Evolutionary conservation across 2,888 invertebrate genomes (phyloP).

Genomic region (Amphipyra berbera): DNA sequence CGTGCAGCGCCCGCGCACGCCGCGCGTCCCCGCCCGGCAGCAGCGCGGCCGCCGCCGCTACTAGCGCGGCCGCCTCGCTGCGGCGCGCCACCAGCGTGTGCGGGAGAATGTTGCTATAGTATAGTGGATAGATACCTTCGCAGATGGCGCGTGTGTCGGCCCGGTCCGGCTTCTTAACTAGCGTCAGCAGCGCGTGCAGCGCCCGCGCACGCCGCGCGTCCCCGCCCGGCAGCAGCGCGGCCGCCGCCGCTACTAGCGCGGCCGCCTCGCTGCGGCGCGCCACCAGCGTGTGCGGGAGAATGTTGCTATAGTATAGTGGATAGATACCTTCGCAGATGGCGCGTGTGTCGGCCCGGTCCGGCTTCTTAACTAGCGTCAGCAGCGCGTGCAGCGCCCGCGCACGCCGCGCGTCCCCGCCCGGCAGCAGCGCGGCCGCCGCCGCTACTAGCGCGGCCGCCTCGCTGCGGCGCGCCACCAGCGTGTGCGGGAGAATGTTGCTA

Average conservation of each 20-base stretch:
- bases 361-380: conserved; percentile 82
- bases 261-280: conserved; percentile 78
- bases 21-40: conserved; percentile 71
- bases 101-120: too few species aligned
- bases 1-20: conserved; percentile 76
- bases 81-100: conserved; percentile 82
- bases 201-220: conserved; percentile 74
- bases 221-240: conserved; percentile 73
- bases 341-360: conserved; percentile 76
- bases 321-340: conserved; percentile 83
- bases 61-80: conserved; percentile 76
- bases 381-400: conserved; percentile 77
- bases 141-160: conserved; percentile 78
- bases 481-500: conserved; percentile 82
- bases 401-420: conserved; percentile 71
- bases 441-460: conserved; percentile 78
- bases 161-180: conserved; percentile 81
- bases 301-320: too few species aligned
- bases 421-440: conserved; percentile 73
- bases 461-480: conserved; percentile 78
- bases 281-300: conserved; percentile 81
- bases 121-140: too few species aligned
- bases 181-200: conserved; percentile 80
- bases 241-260: conserved; percentile 74
- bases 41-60: conserved; percentile 75